These are phyloP conservation scores for Thelaira solivaga DNA, from an alignment of 2,888 invertebrate genomes.

Conservation along the genomic window DNA sequence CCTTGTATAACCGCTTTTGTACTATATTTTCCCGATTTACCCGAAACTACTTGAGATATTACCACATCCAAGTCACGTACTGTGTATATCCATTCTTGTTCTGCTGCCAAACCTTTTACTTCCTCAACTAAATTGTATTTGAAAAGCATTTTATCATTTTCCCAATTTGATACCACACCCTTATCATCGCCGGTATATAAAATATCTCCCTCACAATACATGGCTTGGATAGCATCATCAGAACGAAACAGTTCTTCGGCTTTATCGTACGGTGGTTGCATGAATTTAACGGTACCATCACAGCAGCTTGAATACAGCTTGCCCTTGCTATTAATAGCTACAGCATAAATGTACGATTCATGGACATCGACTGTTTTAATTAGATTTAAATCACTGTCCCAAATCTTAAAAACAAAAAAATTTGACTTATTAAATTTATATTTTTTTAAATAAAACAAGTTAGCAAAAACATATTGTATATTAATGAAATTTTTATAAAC, in stretches of 20 bases:
- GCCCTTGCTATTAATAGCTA: conserved; percentile 72
- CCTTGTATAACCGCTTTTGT: conserved; percentile 75
- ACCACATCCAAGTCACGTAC: conserved; percentile 76
- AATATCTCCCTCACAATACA: conserved; percentile 71
- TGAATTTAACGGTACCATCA: conserved; percentile 75
- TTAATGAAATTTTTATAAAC: too few relatives aligned
- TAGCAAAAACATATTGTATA: too few relatives aligned
- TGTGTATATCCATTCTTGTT: conserved; percentile 73
- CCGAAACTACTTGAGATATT: conserved; percentile 70
- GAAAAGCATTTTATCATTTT: conserved; percentile 74
- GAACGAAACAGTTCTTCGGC: conserved; percentile 72
- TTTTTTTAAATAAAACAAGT: too few relatives aligned
- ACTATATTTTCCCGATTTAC: conserved; percentile 75
- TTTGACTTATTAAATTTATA: neutral
- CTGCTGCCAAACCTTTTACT: conserved; percentile 74
- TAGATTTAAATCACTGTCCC: conserved; percentile 74
- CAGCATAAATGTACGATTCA: conserved; percentile 74
- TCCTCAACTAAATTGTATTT: conserved; percentile 76
- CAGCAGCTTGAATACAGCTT: conserved; percentile 75
- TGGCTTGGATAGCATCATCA: conserved; percentile 73
- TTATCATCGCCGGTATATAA: conserved; percentile 76
- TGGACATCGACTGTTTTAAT: conserved; percentile 71
- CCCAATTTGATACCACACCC: conserved; percentile 76
- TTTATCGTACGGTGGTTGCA: conserved; percentile 71
- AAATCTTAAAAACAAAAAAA: conserved; percentile 69